Conservation (phyloP, 2,113 vertebrate species). For the Stegastes partitus region DNA sequence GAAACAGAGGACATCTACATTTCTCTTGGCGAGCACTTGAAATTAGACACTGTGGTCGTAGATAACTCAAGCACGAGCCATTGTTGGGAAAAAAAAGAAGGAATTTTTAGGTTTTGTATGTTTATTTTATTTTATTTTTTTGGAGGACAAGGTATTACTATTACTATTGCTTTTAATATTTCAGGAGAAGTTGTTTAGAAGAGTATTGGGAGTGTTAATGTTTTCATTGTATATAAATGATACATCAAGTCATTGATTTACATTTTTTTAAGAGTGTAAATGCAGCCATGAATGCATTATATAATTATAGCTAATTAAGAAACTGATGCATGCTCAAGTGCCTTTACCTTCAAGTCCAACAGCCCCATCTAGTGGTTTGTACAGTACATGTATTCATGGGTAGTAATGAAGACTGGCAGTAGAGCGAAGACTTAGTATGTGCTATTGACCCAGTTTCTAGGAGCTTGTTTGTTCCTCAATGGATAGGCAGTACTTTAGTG, state of each 20-base stretch:
- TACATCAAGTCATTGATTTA: too few species aligned
- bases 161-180: not conserved
- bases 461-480: too few species aligned
- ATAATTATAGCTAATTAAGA: constrained; percentile 32
- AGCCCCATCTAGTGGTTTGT: constrained; percentile 73
- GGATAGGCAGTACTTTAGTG: not conserved
- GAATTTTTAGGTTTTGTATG: too few species aligned
- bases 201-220: too few species aligned
- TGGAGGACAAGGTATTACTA: not conserved
- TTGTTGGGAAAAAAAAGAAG: too few species aligned
- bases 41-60: constrained; percentile 5
- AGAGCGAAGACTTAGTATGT: not conserved
- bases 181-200: not conserved
- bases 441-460: too few species aligned
- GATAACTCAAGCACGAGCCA: not conserved
- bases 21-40: constrained; percentile 4
- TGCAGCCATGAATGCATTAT: not conserved
- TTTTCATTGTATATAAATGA: too few species aligned
- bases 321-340: rapidly evolving
- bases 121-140: too few species aligned
- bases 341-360: constrained; percentile 40
- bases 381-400: rapidly evolving
- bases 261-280: not conserved
- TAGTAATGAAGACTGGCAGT: not conserved
- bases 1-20: not conserved